A percentile compares a stretch with the other conserved stretches of the same genome.
phyloP scores from a whole-genome alignment of 2,113 vertebrate species.

The Chamaea fasciata region DNA sequence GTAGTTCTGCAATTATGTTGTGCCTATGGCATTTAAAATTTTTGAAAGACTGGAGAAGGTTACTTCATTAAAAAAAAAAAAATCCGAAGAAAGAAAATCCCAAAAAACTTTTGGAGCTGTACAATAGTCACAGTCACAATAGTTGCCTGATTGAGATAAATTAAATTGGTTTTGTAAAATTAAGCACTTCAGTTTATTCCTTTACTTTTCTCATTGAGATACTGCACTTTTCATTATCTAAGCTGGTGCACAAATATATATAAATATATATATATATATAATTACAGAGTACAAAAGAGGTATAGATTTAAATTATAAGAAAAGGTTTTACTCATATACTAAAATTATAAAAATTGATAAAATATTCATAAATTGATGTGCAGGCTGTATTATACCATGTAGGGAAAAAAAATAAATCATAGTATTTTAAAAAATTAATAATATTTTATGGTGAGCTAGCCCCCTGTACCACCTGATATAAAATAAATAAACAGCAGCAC shows the following conservation, averaged over 20 bases:
- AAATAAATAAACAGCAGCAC: not conserved
- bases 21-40: not conserved
- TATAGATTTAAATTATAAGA: not conserved
- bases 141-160: not conserved
- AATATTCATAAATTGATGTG: not conserved
- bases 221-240: not conserved
- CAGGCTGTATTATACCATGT: not conserved
- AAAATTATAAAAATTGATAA: not conserved
- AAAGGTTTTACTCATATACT: not conserved
- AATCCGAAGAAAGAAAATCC: rapidly evolving
- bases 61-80: not conserved
- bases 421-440: not conserved
- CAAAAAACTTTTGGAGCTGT: not conserved
- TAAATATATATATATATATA: not conserved
- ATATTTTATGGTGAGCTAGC: not conserved
- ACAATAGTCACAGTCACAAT: not conserved
- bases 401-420: not conserved
- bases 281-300: not conserved
- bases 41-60: not conserved
- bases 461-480: not conserved
- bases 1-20: not conserved
- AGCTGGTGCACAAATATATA: not conserved
- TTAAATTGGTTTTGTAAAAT: not conserved
- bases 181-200: not conserved
- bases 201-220: not conserved